Conservation (phyloP, 2,113 vertebrate species). For the Cervus canadensis region DNA sequence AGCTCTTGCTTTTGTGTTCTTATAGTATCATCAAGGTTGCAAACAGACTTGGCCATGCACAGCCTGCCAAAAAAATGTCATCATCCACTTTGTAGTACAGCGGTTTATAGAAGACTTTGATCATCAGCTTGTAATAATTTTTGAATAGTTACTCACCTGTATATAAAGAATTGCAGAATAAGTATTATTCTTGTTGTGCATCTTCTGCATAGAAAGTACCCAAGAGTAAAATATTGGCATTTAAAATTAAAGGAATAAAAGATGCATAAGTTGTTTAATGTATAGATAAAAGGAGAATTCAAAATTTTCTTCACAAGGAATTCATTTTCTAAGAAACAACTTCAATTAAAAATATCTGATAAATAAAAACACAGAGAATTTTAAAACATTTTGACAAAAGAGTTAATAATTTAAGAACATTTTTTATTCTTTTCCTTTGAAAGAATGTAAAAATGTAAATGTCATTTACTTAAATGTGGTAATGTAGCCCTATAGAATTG, state of each 20-base stretch:
- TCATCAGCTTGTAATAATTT: slow-evolving; percentile 20
- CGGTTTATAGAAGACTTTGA: slow-evolving; percentile 15
- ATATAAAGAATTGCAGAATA: slow-evolving; percentile 15
- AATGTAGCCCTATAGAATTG: neutral
- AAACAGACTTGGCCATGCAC: neutral
- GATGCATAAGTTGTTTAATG: slow-evolving; percentile 40
- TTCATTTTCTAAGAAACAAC: slow-evolving; percentile 42
- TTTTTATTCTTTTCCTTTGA: slow-evolving; percentile 22
- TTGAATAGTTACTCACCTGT: slow-evolving; percentile 21
- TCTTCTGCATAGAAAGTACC: slow-evolving; percentile 12
- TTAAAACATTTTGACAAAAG: slow-evolving; percentile 53
- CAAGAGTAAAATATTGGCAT: slow-evolving; percentile 57
- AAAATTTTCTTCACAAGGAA: slow-evolving; percentile 40
- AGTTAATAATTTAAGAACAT: slow-evolving; percentile 60
- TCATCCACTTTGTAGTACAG: neutral
- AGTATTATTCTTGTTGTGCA: neutral
- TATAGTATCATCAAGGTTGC: neutral
- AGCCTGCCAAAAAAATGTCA: neutral
- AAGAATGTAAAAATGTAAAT: slow-evolving; percentile 31
- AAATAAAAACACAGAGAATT: slow-evolving; percentile 46
- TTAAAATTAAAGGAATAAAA: slow-evolving; percentile 65
- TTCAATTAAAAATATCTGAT: slow-evolving; percentile 58
- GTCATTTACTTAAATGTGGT: slow-evolving; percentile 26
- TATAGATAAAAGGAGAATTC: slow-evolving; percentile 53
- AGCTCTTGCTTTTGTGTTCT: neutral